Base-by-base conservation (phyloP, 2,888 invertebrate species). In the Dorcus hopei region DNA sequence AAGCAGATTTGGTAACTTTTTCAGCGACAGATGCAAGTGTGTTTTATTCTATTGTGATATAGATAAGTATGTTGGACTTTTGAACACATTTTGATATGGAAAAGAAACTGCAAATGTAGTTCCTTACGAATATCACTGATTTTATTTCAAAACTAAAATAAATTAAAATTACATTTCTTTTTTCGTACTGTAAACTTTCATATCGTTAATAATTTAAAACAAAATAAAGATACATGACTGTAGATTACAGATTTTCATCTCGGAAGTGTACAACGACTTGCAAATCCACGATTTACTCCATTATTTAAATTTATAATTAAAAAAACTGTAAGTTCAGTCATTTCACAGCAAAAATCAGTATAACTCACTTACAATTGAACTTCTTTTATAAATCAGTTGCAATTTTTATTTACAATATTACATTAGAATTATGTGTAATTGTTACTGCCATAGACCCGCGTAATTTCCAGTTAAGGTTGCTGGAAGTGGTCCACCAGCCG, bases 401-500 rank as follows among this genome's bases (percentile, higher is more conserved):
- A 50, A 50, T 50, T 1, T 47, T 23, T 54, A 41, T 43, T 41
- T 45, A 19, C 33, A 41, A 52, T n/a, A 38, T 41, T 45, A 19
- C 33, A 41, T 43, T n/a, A 38, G 38, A 45, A 38, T 54, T 47
- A 16, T 39, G 40, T 26, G 16, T 47, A 52, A 56, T 42, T n/a
- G 49, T 81, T 82, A 95, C 82, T 93, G 93, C 95, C 95, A 97
- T 61, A 97, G 82, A 39, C 93, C 95, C 33, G 95, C 95, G 79
- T 97, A 97, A 81, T 95, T 96, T 55, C 97, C 97, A 63, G 91
- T 90, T 39, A 95, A 82, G 54, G 91, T 92, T 2, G 94, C 93
- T 26, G 95, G 94, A 54, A 97, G 82, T 1, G 97, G 97, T 0
- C 97, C 97, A 7, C 97, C 97, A 8, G 96, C 97, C 0, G 95